phyloP scores from a whole-genome alignment of 2,888 invertebrate genomes.

The Hipparchia semele region DNA sequence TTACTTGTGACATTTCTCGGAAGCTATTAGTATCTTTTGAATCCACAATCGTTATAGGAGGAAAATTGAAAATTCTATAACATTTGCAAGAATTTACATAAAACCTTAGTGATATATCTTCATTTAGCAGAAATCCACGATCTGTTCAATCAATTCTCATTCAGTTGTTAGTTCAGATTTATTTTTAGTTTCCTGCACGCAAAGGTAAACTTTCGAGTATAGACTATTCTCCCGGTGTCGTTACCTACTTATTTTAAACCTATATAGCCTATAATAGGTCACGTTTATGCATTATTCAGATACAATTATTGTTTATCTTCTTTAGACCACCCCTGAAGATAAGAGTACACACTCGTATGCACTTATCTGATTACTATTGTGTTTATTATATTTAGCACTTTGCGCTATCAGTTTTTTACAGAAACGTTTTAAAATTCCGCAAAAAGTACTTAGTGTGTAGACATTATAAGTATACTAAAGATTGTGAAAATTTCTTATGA shows the following conservation, averaged over 20 bases:
- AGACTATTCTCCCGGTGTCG: too few relatives aligned
- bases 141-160: too few relatives aligned
- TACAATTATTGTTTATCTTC: background rate
- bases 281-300: too few relatives aligned
- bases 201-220: too few relatives aligned
- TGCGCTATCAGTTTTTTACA: slow-evolving; percentile 17
- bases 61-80: background rate
- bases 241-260: too few relatives aligned
- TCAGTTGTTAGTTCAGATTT: too few relatives aligned
- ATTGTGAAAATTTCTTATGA: too few relatives aligned
- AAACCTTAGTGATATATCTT: background rate
- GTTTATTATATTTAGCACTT: slow-evolving; percentile 5
- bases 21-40: background rate
- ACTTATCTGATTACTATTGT: background rate
- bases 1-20: background rate
- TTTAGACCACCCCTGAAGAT: background rate
- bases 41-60: background rate
- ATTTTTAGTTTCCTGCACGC: too few relatives aligned
- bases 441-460: background rate
- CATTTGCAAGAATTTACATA: background rate
- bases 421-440: slow-evolving; percentile 14
- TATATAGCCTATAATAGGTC: too few relatives aligned
- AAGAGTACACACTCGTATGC: background rate
- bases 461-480: too few relatives aligned
- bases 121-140: background rate